Evolutionary conservation across 2,888 invertebrate species (phyloP).

Genomic region (Elysia crispata): DNA sequence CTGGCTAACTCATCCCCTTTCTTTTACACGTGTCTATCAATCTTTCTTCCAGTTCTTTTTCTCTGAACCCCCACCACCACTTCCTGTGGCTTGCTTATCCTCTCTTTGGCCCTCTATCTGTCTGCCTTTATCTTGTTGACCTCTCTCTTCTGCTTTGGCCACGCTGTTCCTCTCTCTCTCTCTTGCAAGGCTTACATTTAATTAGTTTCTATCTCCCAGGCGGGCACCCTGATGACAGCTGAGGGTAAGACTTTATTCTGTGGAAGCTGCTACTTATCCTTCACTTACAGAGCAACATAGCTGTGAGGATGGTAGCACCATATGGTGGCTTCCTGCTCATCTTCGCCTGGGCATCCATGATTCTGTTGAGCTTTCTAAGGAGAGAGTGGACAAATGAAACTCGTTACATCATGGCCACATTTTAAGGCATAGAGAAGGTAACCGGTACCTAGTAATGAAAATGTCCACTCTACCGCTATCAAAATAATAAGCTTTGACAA

Average conservation of each 20-base stretch:
- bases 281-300: conserved; percentile 88
- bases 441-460: no score
- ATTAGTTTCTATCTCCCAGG: conserved; percentile 80
- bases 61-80: no score
- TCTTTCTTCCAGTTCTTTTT: not conserved
- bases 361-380: conserved; percentile 55
- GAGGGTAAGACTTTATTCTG: conserved; percentile 91
- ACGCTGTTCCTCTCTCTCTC: no score
- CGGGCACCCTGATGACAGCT: conserved; percentile 86
- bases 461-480: no score
- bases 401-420: no score
- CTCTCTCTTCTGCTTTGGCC: not conserved
- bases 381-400: no score
- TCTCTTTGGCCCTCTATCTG: not conserved
- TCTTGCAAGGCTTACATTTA: no score
- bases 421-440: no score
- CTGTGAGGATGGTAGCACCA: conserved; percentile 87
- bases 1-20: no score
- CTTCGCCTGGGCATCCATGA: conserved; percentile 86
- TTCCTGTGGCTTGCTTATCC: not conserved
- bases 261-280: conserved; percentile 94
- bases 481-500: no score
- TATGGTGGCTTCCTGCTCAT: conserved; percentile 93
- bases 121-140: not conserved
- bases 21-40: no score